These are phyloP conservation scores for Augochlora pura DNA, from an alignment of 1,140 invertebrate genomes.

Conservation along the genomic window DNA sequence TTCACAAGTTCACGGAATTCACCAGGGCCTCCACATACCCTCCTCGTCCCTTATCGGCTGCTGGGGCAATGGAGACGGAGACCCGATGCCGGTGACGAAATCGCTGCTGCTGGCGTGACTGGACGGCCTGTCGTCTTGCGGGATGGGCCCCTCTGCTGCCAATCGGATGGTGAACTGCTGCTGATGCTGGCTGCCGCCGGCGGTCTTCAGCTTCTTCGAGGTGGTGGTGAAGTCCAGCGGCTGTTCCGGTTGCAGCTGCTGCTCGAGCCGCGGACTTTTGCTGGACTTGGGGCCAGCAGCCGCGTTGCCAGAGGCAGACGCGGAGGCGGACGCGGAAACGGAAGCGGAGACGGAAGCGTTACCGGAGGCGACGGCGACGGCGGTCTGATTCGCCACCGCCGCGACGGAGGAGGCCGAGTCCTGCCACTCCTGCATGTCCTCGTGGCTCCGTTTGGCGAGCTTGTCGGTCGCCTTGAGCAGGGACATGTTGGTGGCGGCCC, in stretches of 20 bases:
- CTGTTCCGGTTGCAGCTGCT: slow-evolving; percentile 67
- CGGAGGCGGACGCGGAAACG: slow-evolving; percentile 34
- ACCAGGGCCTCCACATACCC: slow-evolving; percentile 80
- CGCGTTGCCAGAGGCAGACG: neutral
- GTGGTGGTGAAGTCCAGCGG: slow-evolving; percentile 77
- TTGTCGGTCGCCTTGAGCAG: slow-evolving; percentile 77
- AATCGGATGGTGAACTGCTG: slow-evolving; percentile 48
- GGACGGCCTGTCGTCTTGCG: slow-evolving; percentile 70
- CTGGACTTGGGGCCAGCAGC: slow-evolving; percentile 52
- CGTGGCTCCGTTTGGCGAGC: slow-evolving; percentile 74
- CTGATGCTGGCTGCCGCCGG: slow-evolving; percentile 53
- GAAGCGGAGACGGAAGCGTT: slow-evolving; percentile 42
- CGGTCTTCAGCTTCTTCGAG: slow-evolving; percentile 70
- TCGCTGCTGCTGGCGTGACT: slow-evolving; percentile 68
- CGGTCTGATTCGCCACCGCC: neutral
- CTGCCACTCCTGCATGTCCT: slow-evolving; percentile 65
- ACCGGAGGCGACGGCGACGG: slow-evolving; percentile 22
- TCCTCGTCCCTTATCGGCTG: slow-evolving; percentile 77
- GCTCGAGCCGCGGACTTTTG: slow-evolving; percentile 73
- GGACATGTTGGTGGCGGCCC: slow-evolving; percentile 79
- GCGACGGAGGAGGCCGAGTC: slow-evolving; percentile 27
- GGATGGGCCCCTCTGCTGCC: slow-evolving; percentile 58
- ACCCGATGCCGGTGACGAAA: slow-evolving; percentile 62
- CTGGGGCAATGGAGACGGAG: slow-evolving; percentile 65
- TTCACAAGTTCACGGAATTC: slow-evolving; percentile 44